phyloP scores from a whole-genome alignment of 2,113 vertebrate species.

The Circaetus cinerascens region DNA sequence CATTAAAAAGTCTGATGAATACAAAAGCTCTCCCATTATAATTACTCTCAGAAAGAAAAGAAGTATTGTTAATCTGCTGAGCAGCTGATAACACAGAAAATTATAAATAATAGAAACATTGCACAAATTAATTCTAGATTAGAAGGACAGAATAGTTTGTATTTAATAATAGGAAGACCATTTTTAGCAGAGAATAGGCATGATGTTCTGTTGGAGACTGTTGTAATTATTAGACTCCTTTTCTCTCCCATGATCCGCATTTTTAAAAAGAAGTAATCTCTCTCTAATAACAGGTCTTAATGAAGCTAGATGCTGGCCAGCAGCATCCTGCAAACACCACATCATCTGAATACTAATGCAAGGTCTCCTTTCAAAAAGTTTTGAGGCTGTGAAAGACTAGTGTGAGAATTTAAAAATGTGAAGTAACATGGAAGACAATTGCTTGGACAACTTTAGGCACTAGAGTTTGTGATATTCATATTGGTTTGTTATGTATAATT shows the following conservation, averaged over 20 bases:
- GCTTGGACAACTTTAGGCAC: background rate
- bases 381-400: background rate
- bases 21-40: conserved; percentile 42
- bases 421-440: background rate
- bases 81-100: conserved; percentile 61
- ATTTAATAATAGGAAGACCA: conserved; percentile 10
- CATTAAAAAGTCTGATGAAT: conserved; percentile 63
- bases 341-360: background rate
- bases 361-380: background rate
- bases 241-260: background rate
- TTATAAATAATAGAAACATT: conserved; percentile 61
- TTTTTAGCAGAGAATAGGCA: conserved; percentile 24
- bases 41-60: conserved; percentile 35
- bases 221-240: conserved; percentile 16
- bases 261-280: background rate
- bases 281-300: background rate
- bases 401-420: background rate
- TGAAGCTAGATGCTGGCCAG: background rate
- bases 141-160: conserved; percentile 30
- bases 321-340: background rate
- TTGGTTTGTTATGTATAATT: background rate
- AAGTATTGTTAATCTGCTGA: conserved; percentile 54
- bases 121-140: conserved; percentile 60
- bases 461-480: background rate
- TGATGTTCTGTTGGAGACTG: background rate